Base-by-base conservation (phyloP, 2,113 vertebrate species). In the Dendrocopos noguchii region DNA sequence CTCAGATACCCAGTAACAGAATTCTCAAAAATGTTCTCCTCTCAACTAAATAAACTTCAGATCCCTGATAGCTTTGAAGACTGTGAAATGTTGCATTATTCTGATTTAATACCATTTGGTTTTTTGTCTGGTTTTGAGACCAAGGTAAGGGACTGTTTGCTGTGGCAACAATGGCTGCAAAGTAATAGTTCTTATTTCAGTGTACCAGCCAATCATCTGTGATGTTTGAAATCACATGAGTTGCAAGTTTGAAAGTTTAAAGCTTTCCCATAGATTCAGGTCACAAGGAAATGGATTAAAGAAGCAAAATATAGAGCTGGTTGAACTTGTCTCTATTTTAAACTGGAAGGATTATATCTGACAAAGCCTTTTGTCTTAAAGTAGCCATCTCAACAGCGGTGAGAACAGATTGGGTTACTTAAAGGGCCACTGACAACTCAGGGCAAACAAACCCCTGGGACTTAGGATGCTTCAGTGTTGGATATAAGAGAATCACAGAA, bases 271-370 rank as follows among this genome's bases (percentile, higher is more conserved):
- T 92, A 94, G 96, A 84, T 82, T 33, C 19, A 75, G 82, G 68
- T 93, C 94, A 97, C 97, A 95, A 97, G 95, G 97, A 97, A 97
- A 93, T 73, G 47, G 94, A 95, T 92, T 96, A 96, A 88, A 97
- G 92, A 96, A 95, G 67, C 74, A 93, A 97, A 97, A 95, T 93
- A 85, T 75, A 95, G 95, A 96, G 96, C 97, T 96, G 1, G 65
- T 91, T 91, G 47, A 93, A 95, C 96, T 94, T 88, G 94, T 96
- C 96, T 97, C 92, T 96, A 80, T 95, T 96, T 95, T 93, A 97
- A 95, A 96, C 87, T 78, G 44, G 6, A 91, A 94, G 89, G 94
- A 95, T 96, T 97, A 92, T 55, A 76, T 81, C 72, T 39, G 16
- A 91, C 80, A 91, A 84, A 84, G 34, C 27, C 93, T 94, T 97